Evolutionary conservation across 2,113 vertebrate genomes (phyloP).

Genomic region (Pterocles orientalis): DNA sequence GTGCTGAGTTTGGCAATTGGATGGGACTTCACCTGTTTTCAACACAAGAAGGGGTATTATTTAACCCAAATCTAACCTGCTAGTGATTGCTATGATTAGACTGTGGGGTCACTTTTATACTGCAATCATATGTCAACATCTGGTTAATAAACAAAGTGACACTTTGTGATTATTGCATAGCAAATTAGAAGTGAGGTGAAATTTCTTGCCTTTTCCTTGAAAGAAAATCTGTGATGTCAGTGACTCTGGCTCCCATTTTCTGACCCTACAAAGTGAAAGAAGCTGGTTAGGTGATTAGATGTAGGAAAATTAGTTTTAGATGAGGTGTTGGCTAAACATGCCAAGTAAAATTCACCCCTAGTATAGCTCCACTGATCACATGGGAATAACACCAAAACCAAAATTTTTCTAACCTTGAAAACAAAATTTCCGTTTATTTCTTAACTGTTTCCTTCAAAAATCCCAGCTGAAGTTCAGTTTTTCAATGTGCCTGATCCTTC

Average conservation of each 20-base stretch:
- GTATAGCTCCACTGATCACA: not conserved
- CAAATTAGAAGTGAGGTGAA: conserved; percentile 77
- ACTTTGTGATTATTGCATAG: conserved; percentile 65
- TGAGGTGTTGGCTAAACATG: not conserved
- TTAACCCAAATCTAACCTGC: not conserved
- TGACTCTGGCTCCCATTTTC: conserved; percentile 52
- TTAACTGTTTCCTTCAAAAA: not conserved
- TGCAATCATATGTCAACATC: conserved; percentile 35
- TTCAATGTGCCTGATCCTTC: not conserved
- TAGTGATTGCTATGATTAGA: not conserved
- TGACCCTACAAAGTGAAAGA: conserved; percentile 38
- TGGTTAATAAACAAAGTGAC: conserved; percentile 54
- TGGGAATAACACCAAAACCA: not conserved
- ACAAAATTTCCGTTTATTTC: not conserved
- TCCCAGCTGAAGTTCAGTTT: not conserved
- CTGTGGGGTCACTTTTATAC: not conserved
- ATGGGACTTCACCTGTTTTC: not conserved
- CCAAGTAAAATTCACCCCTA: not conserved
- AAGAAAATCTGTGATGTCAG: conserved; percentile 67
- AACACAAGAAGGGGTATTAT: not conserved
- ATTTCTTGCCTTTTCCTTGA: conserved; percentile 80
- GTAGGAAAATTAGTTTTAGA: conserved; percentile 11
- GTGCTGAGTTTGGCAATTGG: not conserved
- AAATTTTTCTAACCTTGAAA: not conserved
- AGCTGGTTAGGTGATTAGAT: not conserved